A percentile compares a stretch with the other conserved stretches of the same genome.
phyloP scores from a whole-genome alignment of 2,113 vertebrate species.

The Atherinomorus stipes region DNA sequence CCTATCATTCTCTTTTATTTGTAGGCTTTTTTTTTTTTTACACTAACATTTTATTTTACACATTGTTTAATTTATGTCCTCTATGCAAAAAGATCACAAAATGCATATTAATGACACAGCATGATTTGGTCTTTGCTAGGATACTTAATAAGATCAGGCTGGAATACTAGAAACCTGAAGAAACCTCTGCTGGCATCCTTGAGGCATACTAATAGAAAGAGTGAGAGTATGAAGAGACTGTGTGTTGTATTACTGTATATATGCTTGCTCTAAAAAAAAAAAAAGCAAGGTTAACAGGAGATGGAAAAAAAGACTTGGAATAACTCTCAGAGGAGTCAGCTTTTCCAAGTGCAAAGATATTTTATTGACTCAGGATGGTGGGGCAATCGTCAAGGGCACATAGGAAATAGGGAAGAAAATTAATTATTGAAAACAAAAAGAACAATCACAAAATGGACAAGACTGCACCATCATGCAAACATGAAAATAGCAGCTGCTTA shows the following conservation, averaged over 20 bases:
- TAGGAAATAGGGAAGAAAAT: conserved; percentile 37
- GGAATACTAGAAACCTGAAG: not conserved
- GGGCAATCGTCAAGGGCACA: not conserved
- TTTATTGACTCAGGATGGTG: conserved; percentile 25
- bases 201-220: conserved; percentile 1
- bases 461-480: conserved; percentile 10
- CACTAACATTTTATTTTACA: no score
- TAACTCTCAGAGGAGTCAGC: conserved; percentile 23
- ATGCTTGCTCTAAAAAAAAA: not conserved
- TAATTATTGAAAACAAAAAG: conserved; percentile 53
- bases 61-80: no score
- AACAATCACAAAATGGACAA: conserved; percentile 28
- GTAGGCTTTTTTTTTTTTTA: no score
- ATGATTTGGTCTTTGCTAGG: not conserved
- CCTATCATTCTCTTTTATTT: no score
- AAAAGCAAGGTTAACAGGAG: not conserved
- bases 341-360: conserved; percentile 29
- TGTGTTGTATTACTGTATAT: not conserved
- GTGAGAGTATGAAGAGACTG: not conserved
- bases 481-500: conserved; percentile 29
- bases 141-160: not conserved
- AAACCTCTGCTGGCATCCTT: not conserved
- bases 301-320: not conserved
- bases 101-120: not conserved
- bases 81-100: no score